These are phyloP conservation scores for Onychomys torridus DNA, from an alignment of 2,797 vertebrate genomes.

Conservation along the genomic window DNA sequence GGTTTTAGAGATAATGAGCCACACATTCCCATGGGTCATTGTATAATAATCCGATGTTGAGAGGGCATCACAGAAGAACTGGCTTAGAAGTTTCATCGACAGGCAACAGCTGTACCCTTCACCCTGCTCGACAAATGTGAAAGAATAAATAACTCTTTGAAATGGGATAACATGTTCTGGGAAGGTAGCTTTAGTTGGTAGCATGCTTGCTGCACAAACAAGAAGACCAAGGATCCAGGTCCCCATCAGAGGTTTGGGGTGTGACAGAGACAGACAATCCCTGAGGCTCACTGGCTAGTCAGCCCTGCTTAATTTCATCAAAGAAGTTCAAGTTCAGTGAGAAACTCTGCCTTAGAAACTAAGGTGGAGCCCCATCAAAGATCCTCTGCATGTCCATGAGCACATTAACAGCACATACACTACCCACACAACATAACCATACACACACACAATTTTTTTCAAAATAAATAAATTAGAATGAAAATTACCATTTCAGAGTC, in stretches of 20 bases:
- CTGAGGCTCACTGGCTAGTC: background rate
- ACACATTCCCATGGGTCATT: background rate
- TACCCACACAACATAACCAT: background rate
- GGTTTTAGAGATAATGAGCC: constrained; percentile 27
- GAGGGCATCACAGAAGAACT: background rate
- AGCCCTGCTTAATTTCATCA: background rate
- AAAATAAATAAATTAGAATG: background rate
- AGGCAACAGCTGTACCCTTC: background rate
- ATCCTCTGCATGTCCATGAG: too few relatives aligned
- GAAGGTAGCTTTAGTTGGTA: background rate
- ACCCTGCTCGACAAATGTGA: background rate
- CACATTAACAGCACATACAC: background rate
- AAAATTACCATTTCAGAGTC: background rate
- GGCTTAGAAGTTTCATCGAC: background rate
- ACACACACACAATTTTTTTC: background rate
- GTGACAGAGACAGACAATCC: background rate
- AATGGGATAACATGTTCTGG: background rate
- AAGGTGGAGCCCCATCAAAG: background rate
- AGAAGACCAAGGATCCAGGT: background rate
- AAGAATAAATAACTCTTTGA: background rate
- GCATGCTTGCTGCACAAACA: background rate
- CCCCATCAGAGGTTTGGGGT: background rate
- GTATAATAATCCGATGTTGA: background rate
- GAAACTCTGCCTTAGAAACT: background rate
- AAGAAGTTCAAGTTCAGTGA: background rate